Percentiles rank a stretch among this genome's conserved stretches.
Evolutionary conservation across 2,113 vertebrate genomes (phyloP).

Genomic region (Ciconia maguari): DNA sequence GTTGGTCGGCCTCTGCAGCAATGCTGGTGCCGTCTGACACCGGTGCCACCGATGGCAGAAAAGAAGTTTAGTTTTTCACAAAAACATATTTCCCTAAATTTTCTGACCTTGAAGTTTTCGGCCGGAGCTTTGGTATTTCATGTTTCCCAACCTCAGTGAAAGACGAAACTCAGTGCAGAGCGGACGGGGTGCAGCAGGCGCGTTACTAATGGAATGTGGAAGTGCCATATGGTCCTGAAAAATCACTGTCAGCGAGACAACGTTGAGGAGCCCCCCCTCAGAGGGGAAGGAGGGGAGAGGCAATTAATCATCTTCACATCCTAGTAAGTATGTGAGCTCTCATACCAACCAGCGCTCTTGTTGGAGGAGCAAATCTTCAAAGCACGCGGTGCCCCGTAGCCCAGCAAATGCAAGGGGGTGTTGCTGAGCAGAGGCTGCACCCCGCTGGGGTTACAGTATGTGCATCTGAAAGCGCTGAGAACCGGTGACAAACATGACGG

Average conservation of each 20-base stretch:
- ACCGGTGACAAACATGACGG: not conserved
- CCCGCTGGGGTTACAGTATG: not conserved
- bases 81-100: not conserved
- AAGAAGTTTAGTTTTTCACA: not conserved
- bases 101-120: not conserved
- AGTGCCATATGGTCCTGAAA: constrained; percentile 59
- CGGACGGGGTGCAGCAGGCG: not conserved
- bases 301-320: constrained; percentile 64
- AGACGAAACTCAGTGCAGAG: not conserved
- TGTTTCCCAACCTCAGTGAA: not conserved
- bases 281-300: not conserved
- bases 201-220: constrained; percentile 46
- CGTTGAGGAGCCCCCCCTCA: not conserved
- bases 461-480: not conserved
- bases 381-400: not conserved
- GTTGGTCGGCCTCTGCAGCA: not conserved
- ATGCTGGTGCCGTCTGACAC: not conserved
- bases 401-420: not conserved
- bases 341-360: not conserved
- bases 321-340: constrained; percentile 39
- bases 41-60: fast-evolving
- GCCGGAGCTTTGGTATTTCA: not conserved
- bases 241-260: constrained; percentile 57
- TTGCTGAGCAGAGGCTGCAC: constrained; percentile 7
- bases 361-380: constrained; percentile 61